These are phyloP conservation scores for Fregata magnificens DNA, from an alignment of 2,113 vertebrate genomes.

Conservation along the genomic window DNA sequence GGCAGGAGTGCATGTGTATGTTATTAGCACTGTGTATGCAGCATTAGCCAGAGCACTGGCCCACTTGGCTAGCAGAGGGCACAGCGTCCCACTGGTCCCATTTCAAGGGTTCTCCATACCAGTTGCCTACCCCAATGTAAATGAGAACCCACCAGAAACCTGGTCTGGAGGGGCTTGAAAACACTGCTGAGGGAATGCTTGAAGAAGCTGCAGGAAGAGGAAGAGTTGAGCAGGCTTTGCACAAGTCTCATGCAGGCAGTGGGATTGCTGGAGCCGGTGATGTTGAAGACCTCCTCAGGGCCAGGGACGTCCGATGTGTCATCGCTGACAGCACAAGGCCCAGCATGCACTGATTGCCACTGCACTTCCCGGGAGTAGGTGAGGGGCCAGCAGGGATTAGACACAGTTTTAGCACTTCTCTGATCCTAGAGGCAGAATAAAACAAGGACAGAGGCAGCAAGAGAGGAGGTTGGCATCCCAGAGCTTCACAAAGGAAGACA, in stretches of 20 bases:
- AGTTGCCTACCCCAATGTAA: not conserved
- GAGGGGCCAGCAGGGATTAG: conserved; percentile 58
- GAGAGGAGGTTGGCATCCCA: not conserved
- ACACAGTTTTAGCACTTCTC: not conserved
- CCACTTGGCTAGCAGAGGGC: not conserved
- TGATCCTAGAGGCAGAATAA: not conserved
- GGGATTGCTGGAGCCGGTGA: conserved; percentile 2
- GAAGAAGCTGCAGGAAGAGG: conserved; percentile 31
- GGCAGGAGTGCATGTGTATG: not conserved
- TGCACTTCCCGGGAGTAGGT: not conserved
- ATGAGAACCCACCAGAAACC: conserved; percentile 30
- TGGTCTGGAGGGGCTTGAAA: not conserved
- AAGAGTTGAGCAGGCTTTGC: conserved; percentile 25
- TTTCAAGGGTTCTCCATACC: not conserved
- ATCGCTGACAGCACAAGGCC: not conserved
- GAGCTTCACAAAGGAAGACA: not conserved
- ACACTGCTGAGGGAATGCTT: not conserved
- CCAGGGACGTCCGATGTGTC: not conserved
- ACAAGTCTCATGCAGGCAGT: not conserved
- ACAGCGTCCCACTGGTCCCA: not conserved
- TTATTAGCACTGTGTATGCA: too few species aligned
- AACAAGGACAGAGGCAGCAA: not conserved
- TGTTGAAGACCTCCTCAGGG: conserved; percentile 1
- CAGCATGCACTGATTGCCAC: not conserved
- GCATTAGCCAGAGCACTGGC: not conserved